These are phyloP conservation scores for Drosophila planitibia DNA, from an alignment of 2,888 invertebrate species.

Conservation along the genomic window DNA sequence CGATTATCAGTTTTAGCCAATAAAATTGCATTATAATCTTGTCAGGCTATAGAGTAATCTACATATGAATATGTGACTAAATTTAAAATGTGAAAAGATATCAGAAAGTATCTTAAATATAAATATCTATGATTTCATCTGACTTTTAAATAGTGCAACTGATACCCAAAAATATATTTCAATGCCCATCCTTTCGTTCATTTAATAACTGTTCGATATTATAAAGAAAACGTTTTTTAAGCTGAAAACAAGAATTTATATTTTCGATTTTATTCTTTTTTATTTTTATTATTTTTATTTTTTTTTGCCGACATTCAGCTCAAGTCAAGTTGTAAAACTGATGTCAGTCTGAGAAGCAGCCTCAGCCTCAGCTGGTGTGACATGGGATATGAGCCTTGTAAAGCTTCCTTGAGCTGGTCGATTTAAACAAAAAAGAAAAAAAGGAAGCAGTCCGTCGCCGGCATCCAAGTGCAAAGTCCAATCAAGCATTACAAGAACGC, in stretches of 20 bases:
- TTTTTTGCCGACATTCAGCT: not conserved
- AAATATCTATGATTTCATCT: not conserved
- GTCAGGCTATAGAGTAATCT: not conserved
- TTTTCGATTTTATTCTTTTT: not conserved
- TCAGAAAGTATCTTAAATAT: not conserved
- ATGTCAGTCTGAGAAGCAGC: conserved; percentile 9
- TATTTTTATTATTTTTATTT: not conserved
- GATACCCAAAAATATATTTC: not conserved
- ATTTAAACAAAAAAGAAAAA: not conserved
- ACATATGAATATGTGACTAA: not conserved
- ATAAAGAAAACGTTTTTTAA: not conserved
- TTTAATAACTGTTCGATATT: not conserved
- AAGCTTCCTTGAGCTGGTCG: conserved; percentile 63
- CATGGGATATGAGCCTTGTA: conserved; percentile 59
- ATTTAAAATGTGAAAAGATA: not conserved
- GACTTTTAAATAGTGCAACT: not conserved
- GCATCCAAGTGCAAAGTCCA: conserved; percentile 58
- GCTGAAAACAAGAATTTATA: not conserved
- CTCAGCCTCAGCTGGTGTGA: conserved; percentile 46
- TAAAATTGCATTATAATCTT: not conserved
- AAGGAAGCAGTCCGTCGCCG: conserved; percentile 40
- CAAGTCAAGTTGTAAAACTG: conserved; percentile 1
- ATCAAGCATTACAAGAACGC: conserved; percentile 76
- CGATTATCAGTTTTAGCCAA: not conserved
- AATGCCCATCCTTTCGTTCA: not conserved